Base-by-base conservation (phyloP, 2,113 vertebrate genomes). In the Recurvirostra avosetta region DNA sequence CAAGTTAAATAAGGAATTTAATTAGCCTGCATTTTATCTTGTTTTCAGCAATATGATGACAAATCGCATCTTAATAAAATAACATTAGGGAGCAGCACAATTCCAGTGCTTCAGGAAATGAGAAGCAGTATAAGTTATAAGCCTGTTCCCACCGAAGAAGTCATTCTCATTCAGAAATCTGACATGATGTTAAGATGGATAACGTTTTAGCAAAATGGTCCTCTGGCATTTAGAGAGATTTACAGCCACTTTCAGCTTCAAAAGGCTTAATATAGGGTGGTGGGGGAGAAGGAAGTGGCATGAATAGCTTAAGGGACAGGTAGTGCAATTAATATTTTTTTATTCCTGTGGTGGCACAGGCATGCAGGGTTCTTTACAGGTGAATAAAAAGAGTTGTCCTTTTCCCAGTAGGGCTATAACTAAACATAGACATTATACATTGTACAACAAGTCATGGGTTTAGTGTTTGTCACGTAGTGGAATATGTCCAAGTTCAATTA, bases 1-100 rank as follows among this genome's bases (percentile, higher is more conserved):
- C 90, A 93, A 91, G 91, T 97, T 96, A 96, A 97, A 94, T 93
- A 96, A 97, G 78, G 89, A 96, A 96, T 95, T 96, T 96, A 97
- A 96, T 96, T 97, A 96, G 86, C 77, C 63, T 3, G 67, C 94
- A 91, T 97, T 96, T 96, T 95, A 88, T 96, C 94, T 96, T 94
- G 94, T 97, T 97, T 97, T 91, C 96, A 91, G 79, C 90, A 94
- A 85, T 93, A 92, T 65, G 90, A 97, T 96, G 95, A 97, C 86
- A 95, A 94, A 89, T 96, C 3, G 1, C 83, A 70, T 96, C 95
- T 97, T 96, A 94, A 94, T 97, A 96, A 96, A 96, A 92, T 73
- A 94, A 94, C 96, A 73, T 95, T 92, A 94, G 91, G 96, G 93
- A 96, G 88, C 83, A 90, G 72, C 87, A 86, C 74, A 96, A 82